Conservation (phyloP, 2,888 invertebrate genomes). For the Limnephilus auricula region DNA sequence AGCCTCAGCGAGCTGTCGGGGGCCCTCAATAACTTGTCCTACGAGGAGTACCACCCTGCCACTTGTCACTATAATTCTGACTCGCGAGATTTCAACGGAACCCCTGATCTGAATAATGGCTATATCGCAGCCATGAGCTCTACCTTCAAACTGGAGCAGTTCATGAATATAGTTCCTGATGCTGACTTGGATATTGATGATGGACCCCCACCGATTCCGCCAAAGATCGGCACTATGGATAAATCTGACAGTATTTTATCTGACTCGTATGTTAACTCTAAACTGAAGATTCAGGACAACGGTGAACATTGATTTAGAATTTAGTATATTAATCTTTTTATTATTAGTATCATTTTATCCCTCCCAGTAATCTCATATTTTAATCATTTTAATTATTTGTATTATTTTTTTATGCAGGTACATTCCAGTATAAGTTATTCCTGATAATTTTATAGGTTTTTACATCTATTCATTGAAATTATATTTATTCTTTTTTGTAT, state of each 20-base stretch:
- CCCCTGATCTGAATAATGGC: slow-evolving; percentile 60
- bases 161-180: slow-evolving; percentile 64
- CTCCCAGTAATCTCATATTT: slow-evolving; percentile 9
- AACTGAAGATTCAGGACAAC: slow-evolving; percentile 61
- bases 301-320: slow-evolving; percentile 56
- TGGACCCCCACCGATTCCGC: slow-evolving; percentile 65
- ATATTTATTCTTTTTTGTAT: slow-evolving; percentile 20
- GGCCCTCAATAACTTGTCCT: slow-evolving; percentile 69
- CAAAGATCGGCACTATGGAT: slow-evolving; percentile 63
- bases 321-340: not conserved
- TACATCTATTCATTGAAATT: slow-evolving; percentile 25
- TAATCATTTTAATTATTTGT: not conserved
- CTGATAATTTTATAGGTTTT: not conserved
- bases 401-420: not conserved
- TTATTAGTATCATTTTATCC: slow-evolving; percentile 23
- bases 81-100: slow-evolving; percentile 62
- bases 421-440: slow-evolving; percentile 28
- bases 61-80: slow-evolving; percentile 70
- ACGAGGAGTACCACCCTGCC: slow-evolving; percentile 73
- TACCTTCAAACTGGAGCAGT: slow-evolving; percentile 64
- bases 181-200: slow-evolving; percentile 57
- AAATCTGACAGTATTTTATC: slow-evolving; percentile 58
- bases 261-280: slow-evolving; percentile 49
- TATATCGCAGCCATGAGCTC: slow-evolving; percentile 60
- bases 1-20: slow-evolving; percentile 71